Percentiles rank a stretch among this genome's conserved stretches.
phyloP scores from a whole-genome alignment of 1,140 invertebrate genomes.

The Drosophila kurseongensis region DNA sequence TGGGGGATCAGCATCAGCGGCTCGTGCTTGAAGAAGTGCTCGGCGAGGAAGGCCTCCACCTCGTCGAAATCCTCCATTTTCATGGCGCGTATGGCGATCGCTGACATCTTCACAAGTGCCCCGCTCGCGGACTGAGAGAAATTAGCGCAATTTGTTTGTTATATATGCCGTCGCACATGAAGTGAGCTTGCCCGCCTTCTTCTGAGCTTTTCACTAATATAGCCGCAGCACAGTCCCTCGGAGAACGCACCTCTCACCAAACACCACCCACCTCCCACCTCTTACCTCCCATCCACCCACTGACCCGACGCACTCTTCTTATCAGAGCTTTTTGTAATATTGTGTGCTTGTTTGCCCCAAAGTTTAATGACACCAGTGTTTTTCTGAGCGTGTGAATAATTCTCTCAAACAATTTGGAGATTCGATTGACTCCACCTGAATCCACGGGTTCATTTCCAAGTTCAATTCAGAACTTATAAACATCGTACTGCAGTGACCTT shows the following conservation, averaged over 20 bases:
- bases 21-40: conserved; percentile 59
- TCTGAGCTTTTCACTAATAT: conserved; percentile 23
- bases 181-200: conserved; percentile 21
- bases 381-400: conserved; percentile 1
- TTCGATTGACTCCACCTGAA: conserved; percentile 3
- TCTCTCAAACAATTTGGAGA: neutral
- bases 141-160: conserved; percentile 40
- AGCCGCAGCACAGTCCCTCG: neutral
- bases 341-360: neutral
- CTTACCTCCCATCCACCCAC: conserved; percentile 1
- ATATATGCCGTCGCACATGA: conserved; percentile 25
- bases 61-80: conserved; percentile 25
- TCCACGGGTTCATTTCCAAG: neutral
- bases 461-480: neutral
- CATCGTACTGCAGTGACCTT: too few species aligned
- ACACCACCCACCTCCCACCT: neutral
- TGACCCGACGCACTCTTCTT: conserved; percentile 17
- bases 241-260: neutral
- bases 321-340: conserved; percentile 20
- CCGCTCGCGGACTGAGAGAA: conserved; percentile 29
- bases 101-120: conserved; percentile 19
- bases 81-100: conserved; percentile 38
- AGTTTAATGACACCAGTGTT: conserved; percentile 20
- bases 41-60: conserved; percentile 39
- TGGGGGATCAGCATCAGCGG: conserved; percentile 57